Base-by-base conservation (phyloP, 2,888 invertebrate genomes). In the Papilio demoleus region DNA sequence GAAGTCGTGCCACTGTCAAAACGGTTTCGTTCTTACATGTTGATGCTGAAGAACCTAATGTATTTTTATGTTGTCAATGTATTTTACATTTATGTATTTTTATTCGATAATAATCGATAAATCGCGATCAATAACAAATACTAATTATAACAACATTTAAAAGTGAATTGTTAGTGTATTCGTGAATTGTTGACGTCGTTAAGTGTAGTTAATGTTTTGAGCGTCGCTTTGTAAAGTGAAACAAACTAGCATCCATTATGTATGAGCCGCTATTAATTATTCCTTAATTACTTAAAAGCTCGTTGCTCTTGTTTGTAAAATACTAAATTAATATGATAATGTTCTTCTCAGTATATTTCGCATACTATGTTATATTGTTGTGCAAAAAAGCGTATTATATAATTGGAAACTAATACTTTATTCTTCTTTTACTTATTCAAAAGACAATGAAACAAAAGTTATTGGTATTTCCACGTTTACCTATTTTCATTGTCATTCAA, bases 251-350 rank as follows among this genome's bases (percentile, higher is more conserved):
- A 50, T 50, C 50, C 50, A 27, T 50, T 50, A 50, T 50, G 53
- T 53, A 53, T 53, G 24, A 53, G 53, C 53, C 53, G 53, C n/a
- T 27, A 50, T 53, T 53, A 53, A 53, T 53, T 53, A 53, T 53
- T 27, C 53, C 53, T 53, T 53, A 53, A 53, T 53, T 53, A 53
- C 27, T 53, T 53, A 53, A 53, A 53, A 53, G 53, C 27, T 53
- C 53, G 53, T 53, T 53, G 53, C 53, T 53, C 53, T 27, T 27
- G 53, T 27, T 53, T 53, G n/a, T 53, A 53, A 53, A 50, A 50
- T 50, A 50, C 24, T 50, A 50, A 53, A 27, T 27, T 27, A 53
- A 53, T 53, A 53, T 53, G 53, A 27, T 53, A 53, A 53, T 27
- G 5, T 53, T 24, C 24, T 24, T 6, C 27, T 27, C 27, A 27